Conservation (phyloP, 2,797 vertebrate species). For the Phataginus tricuspis region DNA sequence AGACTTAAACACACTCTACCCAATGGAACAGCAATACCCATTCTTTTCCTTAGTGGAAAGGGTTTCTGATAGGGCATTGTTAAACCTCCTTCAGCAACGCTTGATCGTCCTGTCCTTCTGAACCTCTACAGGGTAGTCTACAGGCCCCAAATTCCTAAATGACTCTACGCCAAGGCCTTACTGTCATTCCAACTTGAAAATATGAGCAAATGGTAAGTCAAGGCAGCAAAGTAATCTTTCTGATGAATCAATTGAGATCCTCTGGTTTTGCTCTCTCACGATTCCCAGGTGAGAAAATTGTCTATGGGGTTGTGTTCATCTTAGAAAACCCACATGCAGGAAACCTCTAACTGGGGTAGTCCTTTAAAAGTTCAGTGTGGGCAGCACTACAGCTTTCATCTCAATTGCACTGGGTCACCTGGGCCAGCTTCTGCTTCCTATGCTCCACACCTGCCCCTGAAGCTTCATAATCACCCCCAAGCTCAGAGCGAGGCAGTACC, state of each 20-base stretch:
- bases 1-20: constrained; percentile 26
- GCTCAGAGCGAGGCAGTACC: neutral
- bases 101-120: neutral
- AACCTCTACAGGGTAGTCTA: neutral
- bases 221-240: constrained; percentile 38
- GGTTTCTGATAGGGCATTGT: neutral
- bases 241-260: constrained; percentile 42
- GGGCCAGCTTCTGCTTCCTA: neutral
- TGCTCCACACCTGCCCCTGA: neutral
- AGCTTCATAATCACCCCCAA: neutral
- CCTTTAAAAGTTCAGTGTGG: neutral
- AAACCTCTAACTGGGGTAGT: neutral
- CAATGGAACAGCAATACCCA: constrained; percentile 16
- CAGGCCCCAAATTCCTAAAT: neutral
- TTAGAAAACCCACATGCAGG: neutral
- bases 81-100: neutral
- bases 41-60: neutral
- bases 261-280: neutral
- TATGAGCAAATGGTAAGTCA: constrained; percentile 3
- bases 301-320: neutral
- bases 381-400: neutral
- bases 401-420: neutral
- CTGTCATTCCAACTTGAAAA: constrained; percentile 33
- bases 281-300: neutral
- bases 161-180: constrained; percentile 28